Evolutionary conservation across 2,113 vertebrate genomes (phyloP).

Genomic region (Sturnus vulgaris): DNA sequence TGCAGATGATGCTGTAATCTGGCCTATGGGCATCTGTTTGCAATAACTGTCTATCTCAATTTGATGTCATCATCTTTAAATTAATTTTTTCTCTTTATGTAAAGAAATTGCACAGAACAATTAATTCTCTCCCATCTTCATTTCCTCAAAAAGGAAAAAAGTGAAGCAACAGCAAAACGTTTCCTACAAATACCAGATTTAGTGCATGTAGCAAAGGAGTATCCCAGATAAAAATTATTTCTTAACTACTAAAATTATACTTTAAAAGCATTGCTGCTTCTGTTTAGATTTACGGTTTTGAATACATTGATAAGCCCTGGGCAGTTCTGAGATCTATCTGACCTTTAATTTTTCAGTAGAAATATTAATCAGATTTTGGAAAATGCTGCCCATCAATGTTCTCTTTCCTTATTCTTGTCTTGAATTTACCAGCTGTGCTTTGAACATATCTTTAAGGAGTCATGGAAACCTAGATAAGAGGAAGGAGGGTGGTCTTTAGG

Average conservation of each 20-base stretch:
- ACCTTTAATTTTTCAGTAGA: neutral
- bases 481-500: neutral
- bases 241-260: neutral
- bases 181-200: neutral
- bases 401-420: neutral
- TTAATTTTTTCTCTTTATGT: neutral
- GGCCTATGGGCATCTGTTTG: neutral
- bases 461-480: neutral
- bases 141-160: neutral
- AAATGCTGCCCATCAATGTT: neutral
- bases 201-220: neutral
- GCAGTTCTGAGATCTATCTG: neutral
- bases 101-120: neutral
- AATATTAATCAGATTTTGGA: neutral
- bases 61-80: neutral
- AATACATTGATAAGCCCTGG: neutral
- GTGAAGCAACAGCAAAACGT: neutral
- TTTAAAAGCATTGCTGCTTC: neutral
- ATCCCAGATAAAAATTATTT: neutral
- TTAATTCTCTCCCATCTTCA: neutral
- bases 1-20: neutral
- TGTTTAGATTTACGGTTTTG: neutral
- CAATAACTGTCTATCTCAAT: neutral
- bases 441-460: neutral
- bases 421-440: neutral